Conservation (phyloP, 23 tunicate genomes). For the Halocynthia roretzi region DNA sequence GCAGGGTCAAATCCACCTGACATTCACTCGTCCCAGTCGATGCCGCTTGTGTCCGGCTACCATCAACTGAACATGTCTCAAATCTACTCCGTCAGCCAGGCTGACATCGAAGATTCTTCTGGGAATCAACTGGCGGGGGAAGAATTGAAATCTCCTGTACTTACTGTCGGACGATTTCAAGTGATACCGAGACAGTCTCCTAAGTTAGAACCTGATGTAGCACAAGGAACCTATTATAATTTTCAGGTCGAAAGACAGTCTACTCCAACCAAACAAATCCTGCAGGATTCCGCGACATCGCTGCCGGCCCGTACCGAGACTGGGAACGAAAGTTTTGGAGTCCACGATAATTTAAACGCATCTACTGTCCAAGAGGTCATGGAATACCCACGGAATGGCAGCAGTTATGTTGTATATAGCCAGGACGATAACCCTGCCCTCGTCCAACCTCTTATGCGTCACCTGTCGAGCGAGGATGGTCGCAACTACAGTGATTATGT, state of each 20-base stretch:
- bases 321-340: background rate
- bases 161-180: constrained; percentile 62
- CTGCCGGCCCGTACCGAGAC: too few relatives aligned
- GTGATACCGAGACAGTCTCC: constrained; percentile 13
- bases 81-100: background rate
- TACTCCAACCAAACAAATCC: background rate
- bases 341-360: too few relatives aligned
- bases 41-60: constrained; percentile 28
- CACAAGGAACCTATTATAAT: background rate
- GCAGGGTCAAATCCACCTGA: background rate
- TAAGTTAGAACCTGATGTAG: background rate
- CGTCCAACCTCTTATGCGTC: background rate
- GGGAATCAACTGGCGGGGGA: background rate
- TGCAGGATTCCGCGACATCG: background rate
- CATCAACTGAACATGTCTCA: background rate
- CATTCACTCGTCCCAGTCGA: constrained; percentile 19
- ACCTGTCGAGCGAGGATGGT: constrained; percentile 1
- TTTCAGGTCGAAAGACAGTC: background rate
- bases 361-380: background rate
- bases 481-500: background rate
- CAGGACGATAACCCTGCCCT: background rate
- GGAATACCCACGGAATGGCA: background rate
- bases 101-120: constrained; percentile 1
- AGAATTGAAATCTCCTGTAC: constrained; percentile 19
- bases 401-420: background rate